These are phyloP conservation scores for Choloepus hoffmanni DNA, from an alignment of 2,113 vertebrate genomes.

Conservation along the genomic window DNA sequence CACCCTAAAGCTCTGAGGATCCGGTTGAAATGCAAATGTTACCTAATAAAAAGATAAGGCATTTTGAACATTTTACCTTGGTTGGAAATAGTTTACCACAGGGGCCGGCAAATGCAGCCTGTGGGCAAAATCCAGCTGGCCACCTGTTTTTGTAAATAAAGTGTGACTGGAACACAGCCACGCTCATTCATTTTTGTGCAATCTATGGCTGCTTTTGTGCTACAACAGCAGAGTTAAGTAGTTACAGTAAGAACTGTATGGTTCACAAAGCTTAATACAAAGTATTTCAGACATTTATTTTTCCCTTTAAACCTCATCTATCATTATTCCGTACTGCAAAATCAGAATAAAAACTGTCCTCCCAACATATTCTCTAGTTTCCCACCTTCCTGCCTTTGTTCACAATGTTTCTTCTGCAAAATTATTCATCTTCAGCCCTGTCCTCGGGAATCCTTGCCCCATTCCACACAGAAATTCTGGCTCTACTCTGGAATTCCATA, in stretches of 20 bases:
- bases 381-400: background rate
- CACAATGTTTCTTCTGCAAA: background rate
- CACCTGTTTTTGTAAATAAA: background rate
- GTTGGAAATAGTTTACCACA: background rate
- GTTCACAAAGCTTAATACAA: background rate
- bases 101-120: background rate
- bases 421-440: background rate
- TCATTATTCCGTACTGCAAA: background rate
- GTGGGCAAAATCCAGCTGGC: background rate
- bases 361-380: background rate
- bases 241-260: background rate
- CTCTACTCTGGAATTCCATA: background rate
- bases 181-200: background rate
- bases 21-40: background rate
- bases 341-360: background rate
- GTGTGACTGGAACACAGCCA: background rate
- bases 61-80: background rate
- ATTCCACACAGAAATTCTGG: background rate
- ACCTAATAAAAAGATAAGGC: background rate
- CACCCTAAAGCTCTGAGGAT: background rate
- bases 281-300: constrained; percentile 21
- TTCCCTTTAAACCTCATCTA: background rate
- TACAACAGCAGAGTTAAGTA: background rate
- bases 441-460: background rate
- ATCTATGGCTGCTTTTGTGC: background rate